Evolutionary conservation across 2,113 vertebrate species (phyloP), one percentile per base, ranked within the genome.

Genomic region (Sinocyclocheilus grahami): DNA sequence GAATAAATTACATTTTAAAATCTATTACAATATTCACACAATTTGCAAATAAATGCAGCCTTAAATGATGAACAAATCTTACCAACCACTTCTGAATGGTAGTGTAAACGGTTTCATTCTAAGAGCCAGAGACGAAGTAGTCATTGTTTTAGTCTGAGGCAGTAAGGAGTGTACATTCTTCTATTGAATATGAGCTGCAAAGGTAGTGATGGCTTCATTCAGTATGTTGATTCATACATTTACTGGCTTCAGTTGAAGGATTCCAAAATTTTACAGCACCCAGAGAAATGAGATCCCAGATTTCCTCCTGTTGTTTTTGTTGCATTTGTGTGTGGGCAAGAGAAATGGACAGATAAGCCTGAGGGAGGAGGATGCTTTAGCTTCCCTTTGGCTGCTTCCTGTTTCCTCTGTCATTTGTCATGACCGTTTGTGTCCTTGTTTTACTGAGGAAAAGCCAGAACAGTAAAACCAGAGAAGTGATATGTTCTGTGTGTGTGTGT

Each of bases 381-480:
- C 74, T 87, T 88, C 87, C 87, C 53, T 76, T 86, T 39, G 20
- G 55, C 74, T 42, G 48, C 39, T 83, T 87, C 78, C 82, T 11
- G 51, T 86, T 89, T 81, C 85, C 62, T 77, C 83, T 37, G 58
- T 71, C 69, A 27, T 55, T 74, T 77, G 20, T 83, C 24, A 67
- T 85, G 71, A 82, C 37, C 14, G 63, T 39, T 67, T 79, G 24
- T 78, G 13, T 27, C 83, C 78, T 46, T 79, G 72, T 86, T 69
- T 86, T 81, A 80, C 78, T 33, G 24, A 74, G 85, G 65, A 60
- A 62, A 51, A 46, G 84, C 20, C 75, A 24, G 76, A 24, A 58
- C n/a, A 30, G 67, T 86, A 80, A 80, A 72, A 69, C 37, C 1
- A 24, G 42, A n/a, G 27, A 79, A 71, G 75, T 58, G 63, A 79